A percentile compares a stretch with the other conserved stretches of the same genome.
phyloP scores from a whole-genome alignment of 2,797 vertebrate genomes.

The Steatocranus sp. region DNA sequence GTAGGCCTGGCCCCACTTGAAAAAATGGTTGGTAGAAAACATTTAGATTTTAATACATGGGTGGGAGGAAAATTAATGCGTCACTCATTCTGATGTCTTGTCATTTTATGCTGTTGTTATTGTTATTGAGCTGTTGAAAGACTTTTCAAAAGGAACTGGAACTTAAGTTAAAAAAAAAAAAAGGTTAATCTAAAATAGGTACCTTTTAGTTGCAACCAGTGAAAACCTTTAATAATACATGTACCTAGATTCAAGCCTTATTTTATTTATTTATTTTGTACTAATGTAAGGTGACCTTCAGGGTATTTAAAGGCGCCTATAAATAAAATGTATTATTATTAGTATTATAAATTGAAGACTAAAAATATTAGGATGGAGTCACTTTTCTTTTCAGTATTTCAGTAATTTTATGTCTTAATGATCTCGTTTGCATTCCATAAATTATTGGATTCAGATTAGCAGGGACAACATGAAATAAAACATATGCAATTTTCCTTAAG shows the following conservation, averaged over 20 bases:
- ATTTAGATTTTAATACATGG: neutral
- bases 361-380: neutral
- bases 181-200: neutral
- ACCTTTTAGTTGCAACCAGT: no score
- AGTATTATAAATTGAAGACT: neutral
- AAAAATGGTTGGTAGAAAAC: neutral
- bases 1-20: neutral
- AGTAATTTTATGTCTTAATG: slow-evolving; percentile 49
- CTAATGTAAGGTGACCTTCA: neutral
- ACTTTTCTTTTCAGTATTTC: slow-evolving; percentile 43
- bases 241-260: neutral
- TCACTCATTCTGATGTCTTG: neutral
- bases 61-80: neutral
- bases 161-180: neutral
- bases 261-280: neutral
- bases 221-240: neutral
- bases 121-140: neutral
- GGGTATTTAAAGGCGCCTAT: neutral
- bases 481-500: slow-evolving; percentile 51
- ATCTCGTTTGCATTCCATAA: slow-evolving; percentile 59
- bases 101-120: neutral
- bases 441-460: slow-evolving; percentile 66
- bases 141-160: neutral
- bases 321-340: neutral
- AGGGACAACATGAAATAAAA: slow-evolving; percentile 62